These are phyloP conservation scores for Dinomys branickii DNA, from an alignment of 2,113 vertebrate genomes.

Conservation along the genomic window DNA sequence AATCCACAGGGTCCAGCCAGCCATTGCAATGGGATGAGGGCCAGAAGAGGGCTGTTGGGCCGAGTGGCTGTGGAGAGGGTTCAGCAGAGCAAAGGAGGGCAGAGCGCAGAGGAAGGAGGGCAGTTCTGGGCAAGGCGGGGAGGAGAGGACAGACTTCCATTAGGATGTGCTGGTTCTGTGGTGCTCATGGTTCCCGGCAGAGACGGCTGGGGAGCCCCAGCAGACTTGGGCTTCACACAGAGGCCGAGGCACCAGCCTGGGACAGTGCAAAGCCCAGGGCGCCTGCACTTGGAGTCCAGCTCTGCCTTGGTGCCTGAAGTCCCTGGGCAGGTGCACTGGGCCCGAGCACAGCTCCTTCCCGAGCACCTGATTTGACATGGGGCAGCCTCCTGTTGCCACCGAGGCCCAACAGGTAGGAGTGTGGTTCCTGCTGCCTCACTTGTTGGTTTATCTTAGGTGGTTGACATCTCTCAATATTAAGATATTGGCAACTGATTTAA, in stretches of 20 bases:
- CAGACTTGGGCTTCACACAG: rapidly evolving
- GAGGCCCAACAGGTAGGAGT: neutral
- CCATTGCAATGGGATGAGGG: neutral
- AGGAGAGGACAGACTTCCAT: neutral
- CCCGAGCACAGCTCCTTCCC: neutral
- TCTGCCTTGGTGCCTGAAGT: neutral
- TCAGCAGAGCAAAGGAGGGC: too few relatives aligned
- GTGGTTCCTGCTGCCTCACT: neutral
- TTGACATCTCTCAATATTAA: neutral
- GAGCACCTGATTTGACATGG: rapidly evolving
- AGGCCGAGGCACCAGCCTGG: too few relatives aligned
- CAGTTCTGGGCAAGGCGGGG: neutral
- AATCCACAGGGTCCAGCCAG: neutral
- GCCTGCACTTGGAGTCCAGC: neutral
- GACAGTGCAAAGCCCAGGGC: rapidly evolving
- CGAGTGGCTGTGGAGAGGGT: neutral
- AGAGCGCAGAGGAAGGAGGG: neutral
- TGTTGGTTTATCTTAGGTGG: conserved; percentile 1
- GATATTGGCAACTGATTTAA: neutral
- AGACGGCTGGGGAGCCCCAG: neutral
- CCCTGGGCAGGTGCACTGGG: rapidly evolving
- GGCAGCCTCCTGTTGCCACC: neutral
- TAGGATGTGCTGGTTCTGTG: neutral
- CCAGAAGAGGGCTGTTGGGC: neutral
- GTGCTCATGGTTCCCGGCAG: neutral